Evolutionary conservation across 2,888 invertebrate genomes (phyloP).

Genomic region (Calameuta pallipes): DNA sequence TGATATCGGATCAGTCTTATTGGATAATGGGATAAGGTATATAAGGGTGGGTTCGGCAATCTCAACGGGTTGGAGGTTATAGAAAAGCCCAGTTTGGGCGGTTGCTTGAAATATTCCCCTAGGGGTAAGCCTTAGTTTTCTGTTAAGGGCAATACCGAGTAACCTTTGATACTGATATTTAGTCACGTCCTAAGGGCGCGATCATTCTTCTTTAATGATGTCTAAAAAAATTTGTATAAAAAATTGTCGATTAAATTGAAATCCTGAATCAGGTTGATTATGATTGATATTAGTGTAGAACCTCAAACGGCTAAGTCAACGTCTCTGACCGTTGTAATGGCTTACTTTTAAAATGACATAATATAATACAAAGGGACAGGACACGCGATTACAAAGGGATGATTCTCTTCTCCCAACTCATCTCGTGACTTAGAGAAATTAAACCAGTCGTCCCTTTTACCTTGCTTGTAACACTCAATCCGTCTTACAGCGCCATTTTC

Average conservation of each 20-base stretch:
- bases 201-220: not conserved
- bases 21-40: not conserved
- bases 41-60: not conserved
- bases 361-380: slow-evolving; percentile 15
- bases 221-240: not conserved
- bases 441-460: not conserved
- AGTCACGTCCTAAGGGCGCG: not conserved
- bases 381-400: slow-evolving; percentile 13
- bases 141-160: not conserved
- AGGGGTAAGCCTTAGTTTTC: not conserved
- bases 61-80: not conserved
- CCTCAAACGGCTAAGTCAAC: not conserved
- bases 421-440: not conserved
- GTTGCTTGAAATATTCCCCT: not conserved
- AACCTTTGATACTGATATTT: not conserved
- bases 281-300: not conserved
- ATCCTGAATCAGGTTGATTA: not conserved
- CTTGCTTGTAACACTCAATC: not conserved
- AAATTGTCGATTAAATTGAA: not conserved
- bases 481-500: not conserved
- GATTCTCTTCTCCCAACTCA: not conserved
- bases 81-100: not conserved
- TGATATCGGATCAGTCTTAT: not conserved
- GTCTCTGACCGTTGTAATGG: slow-evolving; percentile 15
- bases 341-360: slow-evolving; percentile 18